Percentiles rank a stretch among this genome's conserved stretches.
Evolutionary conservation across 2,888 invertebrate species (phyloP).

Genomic region (Drosophila yooni): DNA sequence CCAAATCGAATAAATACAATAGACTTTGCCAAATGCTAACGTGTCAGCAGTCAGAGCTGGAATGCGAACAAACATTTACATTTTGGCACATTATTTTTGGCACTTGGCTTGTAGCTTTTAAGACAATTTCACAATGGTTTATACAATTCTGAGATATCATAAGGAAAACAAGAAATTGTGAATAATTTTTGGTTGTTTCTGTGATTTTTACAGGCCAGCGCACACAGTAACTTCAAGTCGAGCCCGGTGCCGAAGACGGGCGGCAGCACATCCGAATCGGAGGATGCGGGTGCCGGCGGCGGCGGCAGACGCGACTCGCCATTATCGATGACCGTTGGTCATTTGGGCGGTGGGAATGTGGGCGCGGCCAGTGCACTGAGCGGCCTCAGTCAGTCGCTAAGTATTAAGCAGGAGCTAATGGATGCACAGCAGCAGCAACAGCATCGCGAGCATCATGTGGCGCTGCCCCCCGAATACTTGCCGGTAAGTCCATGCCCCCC

Average conservation of each 20-base stretch:
- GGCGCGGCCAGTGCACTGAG: constrained; percentile 73
- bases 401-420: constrained; percentile 85
- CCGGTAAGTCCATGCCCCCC: constrained; percentile 81
- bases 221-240: constrained; percentile 88
- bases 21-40: background rate
- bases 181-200: background rate
- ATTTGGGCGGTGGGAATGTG: constrained; percentile 81
- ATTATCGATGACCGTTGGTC: constrained; percentile 83
- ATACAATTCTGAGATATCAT: background rate
- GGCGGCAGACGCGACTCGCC: constrained; percentile 83
- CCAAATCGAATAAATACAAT: background rate
- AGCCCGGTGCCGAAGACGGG: constrained; percentile 88
- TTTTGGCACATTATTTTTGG: background rate
- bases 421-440: constrained; percentile 84
- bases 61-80: constrained; percentile 19
- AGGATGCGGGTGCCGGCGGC: constrained; percentile 79
- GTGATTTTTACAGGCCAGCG: constrained; percentile 86
- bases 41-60: constrained; percentile 18
- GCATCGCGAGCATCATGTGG: constrained; percentile 83
- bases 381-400: constrained; percentile 84
- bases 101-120: background rate
- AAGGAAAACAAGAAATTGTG: too few species aligned
- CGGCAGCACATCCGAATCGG: constrained; percentile 86
- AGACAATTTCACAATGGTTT: background rate
- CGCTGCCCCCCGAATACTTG: constrained; percentile 84